Evolutionary conservation across 2,888 invertebrate species (phyloP).

Genomic region (Lysandra bellargus): DNA sequence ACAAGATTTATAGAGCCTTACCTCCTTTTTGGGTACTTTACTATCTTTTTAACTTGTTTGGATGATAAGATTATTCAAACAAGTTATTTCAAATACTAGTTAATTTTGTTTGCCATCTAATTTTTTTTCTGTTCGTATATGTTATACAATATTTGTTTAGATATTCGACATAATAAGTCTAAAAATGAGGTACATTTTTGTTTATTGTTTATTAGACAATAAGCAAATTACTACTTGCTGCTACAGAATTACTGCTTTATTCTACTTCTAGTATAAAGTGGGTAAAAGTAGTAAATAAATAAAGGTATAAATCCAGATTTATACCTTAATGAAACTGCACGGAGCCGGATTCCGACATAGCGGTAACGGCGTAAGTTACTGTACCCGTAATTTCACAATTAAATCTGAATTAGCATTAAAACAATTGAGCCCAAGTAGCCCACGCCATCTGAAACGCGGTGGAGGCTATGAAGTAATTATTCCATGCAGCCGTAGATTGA

Average conservation of each 20-base stretch:
- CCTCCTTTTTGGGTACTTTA: neutral
- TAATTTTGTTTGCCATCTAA: no score
- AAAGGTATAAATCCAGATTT: neutral
- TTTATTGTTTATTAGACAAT: neutral
- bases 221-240: no score
- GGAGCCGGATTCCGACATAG: neutral
- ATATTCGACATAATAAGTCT: no score
- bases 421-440: neutral
- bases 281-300: neutral
- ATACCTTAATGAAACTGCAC: neutral
- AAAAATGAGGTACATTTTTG: neutral
- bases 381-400: slow-evolving; percentile 17
- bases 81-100: no score
- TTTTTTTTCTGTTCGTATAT: no score
- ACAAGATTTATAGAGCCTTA: neutral
- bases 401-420: slow-evolving; percentile 18
- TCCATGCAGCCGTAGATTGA: neutral
- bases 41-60: neutral
- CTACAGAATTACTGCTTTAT: neutral
- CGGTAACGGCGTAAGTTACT: neutral
- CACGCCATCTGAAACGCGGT: neutral
- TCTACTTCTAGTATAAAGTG: neutral
- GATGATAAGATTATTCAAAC: neutral
- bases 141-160: no score
- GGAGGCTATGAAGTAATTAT: neutral